Percentiles rank a stretch among this genome's conserved stretches.
Evolutionary conservation across 2,113 vertebrate genomes (phyloP).

Genomic region (Fukomys damarensis): DNA sequence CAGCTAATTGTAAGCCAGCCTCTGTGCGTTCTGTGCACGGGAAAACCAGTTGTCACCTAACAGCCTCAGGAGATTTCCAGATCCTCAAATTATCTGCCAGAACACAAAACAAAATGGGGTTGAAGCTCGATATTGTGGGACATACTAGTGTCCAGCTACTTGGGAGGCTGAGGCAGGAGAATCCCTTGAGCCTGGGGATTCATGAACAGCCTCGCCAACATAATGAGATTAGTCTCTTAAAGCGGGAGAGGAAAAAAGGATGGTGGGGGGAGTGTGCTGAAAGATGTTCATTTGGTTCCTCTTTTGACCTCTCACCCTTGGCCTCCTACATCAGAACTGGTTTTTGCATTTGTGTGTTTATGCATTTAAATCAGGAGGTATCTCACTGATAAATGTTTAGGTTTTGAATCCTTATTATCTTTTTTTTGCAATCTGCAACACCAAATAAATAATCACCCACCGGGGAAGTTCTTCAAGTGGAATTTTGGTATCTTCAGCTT

Average conservation of each 20-base stretch:
- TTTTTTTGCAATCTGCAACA: background rate
- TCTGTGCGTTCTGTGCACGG: fast-evolving
- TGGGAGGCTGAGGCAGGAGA: background rate
- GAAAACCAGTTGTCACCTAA: no score
- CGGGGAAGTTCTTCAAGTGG: slow-evolving; percentile 94
- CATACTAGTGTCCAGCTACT: background rate
- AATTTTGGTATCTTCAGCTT: slow-evolving; percentile 89
- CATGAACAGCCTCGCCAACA: background rate
- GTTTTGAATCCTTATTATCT: slow-evolving; percentile 21
- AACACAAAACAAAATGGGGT: background rate
- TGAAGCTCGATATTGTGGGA: background rate
- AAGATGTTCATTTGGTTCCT: background rate
- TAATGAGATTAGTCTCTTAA: background rate
- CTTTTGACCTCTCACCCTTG: background rate
- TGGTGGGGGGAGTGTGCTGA: background rate
- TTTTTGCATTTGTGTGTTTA: background rate
- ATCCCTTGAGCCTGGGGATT: background rate
- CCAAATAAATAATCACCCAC: slow-evolving; percentile 83
- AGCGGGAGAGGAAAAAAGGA: background rate
- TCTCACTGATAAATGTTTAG: background rate
- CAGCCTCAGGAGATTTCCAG: background rate
- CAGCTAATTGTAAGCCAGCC: background rate
- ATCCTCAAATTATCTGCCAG: background rate
- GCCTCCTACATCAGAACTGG: background rate
- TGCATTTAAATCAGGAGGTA: background rate